These are phyloP conservation scores for Hypanus sabinus DNA, from an alignment of 2,113 vertebrate species.

Conservation along the genomic window DNA sequence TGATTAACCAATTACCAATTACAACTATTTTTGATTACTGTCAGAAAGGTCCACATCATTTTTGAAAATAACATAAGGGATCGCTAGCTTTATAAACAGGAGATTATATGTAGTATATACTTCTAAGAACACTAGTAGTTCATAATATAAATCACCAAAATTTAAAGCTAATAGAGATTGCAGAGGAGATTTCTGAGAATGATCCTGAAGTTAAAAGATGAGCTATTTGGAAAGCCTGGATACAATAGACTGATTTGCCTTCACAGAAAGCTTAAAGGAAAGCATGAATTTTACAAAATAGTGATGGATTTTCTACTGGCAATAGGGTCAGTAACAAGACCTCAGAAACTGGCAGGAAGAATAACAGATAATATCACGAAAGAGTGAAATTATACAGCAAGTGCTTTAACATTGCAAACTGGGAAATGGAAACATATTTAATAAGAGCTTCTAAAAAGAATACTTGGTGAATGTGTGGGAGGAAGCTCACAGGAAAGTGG, in stretches of 20 bases:
- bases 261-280: neutral
- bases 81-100: too few species aligned
- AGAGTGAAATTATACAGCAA: too few species aligned
- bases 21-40: too few species aligned
- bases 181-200: neutral
- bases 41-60: too few species aligned
- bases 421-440: neutral
- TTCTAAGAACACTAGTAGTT: too few species aligned
- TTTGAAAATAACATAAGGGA: too few species aligned
- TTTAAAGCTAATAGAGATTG: neutral
- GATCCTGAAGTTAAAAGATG: neutral
- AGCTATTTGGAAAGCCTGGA: neutral
- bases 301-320: neutral
- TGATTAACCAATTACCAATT: too few species aligned
- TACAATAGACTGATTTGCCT: neutral
- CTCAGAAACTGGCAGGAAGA: too few species aligned
- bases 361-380: too few species aligned
- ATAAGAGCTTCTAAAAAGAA: neutral
- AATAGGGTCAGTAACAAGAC: neutral
- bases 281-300: neutral
- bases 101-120: too few species aligned
- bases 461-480: neutral
- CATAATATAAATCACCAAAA: too few species aligned
- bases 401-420: neutral
- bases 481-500: neutral